Evolutionary conservation across 2,888 invertebrate genomes (phyloP).

Genomic region (Pollenia amentaria): DNA sequence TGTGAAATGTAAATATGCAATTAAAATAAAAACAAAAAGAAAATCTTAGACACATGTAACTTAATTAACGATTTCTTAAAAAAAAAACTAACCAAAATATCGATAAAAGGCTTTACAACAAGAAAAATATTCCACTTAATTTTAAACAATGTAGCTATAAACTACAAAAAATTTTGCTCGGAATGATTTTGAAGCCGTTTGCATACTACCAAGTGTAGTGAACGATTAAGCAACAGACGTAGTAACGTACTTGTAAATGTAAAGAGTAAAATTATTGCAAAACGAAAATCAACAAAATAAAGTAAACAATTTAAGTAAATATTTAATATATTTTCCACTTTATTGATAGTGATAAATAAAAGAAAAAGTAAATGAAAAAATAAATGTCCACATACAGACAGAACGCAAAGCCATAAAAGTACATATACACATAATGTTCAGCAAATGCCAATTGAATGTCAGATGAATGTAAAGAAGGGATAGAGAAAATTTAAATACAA

Average conservation of each 20-base stretch:
- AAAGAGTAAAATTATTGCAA: conserved; percentile 4
- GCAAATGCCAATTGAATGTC: conserved; percentile 33
- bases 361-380: conserved; percentile 6
- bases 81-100: background rate
- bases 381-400: conserved; percentile 15
- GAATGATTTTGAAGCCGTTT: background rate
- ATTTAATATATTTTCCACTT: conserved; percentile 64
- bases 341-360: conserved; percentile 64
- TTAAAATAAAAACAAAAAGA: conserved; percentile 23
- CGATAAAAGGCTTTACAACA: too few species aligned
- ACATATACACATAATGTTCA: conserved; percentile 3
- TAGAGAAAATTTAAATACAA: conserved; percentile 77
- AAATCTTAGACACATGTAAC: background rate
- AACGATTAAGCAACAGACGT: background rate
- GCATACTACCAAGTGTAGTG: background rate
- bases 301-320: conserved; percentile 55
- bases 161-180: too few species aligned
- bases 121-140: too few species aligned
- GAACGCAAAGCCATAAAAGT: conserved; percentile 41
- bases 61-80: background rate
- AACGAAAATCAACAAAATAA: conserved; percentile 35
- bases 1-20: conserved; percentile 33
- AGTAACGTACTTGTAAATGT: background rate
- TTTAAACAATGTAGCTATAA: too few species aligned
- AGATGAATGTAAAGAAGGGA: conserved; percentile 19